phyloP scores from a whole-genome alignment of 2,113 vertebrate species.

The Oryzias javanicus region DNA sequence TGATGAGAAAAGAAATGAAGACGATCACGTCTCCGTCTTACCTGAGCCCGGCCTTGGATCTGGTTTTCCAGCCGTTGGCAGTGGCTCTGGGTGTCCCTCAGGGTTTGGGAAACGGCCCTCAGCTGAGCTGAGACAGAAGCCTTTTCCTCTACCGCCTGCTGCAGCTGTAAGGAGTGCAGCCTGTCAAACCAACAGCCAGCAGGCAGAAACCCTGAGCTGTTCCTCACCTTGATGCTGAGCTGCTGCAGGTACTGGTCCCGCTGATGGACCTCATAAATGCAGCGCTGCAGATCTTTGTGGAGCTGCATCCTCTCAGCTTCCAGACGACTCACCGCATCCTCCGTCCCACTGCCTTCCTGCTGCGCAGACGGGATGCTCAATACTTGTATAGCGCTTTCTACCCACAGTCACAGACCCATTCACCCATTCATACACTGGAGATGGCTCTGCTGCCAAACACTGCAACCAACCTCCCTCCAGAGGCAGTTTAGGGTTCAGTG shows the following conservation, averaged over 20 bases:
- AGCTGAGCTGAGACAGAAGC: slow-evolving; percentile 76
- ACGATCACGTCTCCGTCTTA: background rate
- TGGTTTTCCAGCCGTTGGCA: slow-evolving; percentile 81
- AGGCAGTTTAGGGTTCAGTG: too few species aligned
- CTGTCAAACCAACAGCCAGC: too few species aligned
- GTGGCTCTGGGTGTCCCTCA: slow-evolving; percentile 82
- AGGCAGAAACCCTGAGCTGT: too few species aligned
- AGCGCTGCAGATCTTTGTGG: slow-evolving; percentile 77
- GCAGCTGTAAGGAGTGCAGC: slow-evolving; percentile 62
- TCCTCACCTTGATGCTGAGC: slow-evolving; percentile 78
- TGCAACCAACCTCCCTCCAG: too few species aligned
- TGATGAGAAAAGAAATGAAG: background rate
- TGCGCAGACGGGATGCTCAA: background rate
- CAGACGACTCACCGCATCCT: slow-evolving; percentile 55
- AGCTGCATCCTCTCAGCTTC: slow-evolving; percentile 74
- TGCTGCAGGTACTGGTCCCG: slow-evolving; percentile 81
- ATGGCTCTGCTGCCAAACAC: too few species aligned
- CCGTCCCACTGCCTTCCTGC: slow-evolving; percentile 50
- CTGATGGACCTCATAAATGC: slow-evolving; percentile 82
- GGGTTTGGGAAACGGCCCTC: slow-evolving; percentile 78
- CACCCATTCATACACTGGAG: too few species aligned
- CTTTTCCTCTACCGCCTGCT: slow-evolving; percentile 83
- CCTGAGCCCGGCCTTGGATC: slow-evolving; percentile 56
- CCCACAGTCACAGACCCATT: too few species aligned
- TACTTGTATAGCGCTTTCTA: too few species aligned